Conservation (phyloP, 2,888 invertebrate genomes). For the Oscheius sp. region DNA sequence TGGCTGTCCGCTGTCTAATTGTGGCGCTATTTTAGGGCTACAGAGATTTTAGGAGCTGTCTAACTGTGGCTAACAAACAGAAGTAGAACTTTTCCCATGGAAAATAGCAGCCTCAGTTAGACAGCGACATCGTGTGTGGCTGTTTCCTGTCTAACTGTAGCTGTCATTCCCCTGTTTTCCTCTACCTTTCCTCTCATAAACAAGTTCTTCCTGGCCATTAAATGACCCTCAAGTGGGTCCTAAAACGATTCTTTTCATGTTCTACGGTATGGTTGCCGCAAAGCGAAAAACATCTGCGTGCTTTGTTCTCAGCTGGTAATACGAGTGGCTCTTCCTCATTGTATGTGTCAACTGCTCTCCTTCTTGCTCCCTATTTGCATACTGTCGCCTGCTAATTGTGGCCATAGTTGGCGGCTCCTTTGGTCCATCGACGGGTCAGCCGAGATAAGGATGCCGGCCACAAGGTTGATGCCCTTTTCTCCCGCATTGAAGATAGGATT, state of each 20-base stretch:
- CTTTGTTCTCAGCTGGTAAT: slow-evolving; percentile 1
- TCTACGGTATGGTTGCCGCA: neutral
- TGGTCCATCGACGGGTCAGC: slow-evolving; percentile 25
- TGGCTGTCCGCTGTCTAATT: neutral
- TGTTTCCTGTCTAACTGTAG: neutral
- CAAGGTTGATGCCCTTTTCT: slow-evolving; percentile 16
- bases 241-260: neutral
- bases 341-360: too few species aligned
- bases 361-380: slow-evolving; percentile 23
- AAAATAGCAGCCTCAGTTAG: too few species aligned
- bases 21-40: too few species aligned
- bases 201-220: neutral
- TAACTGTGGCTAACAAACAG: too few species aligned
- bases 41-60: too few species aligned
- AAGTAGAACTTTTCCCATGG: too few species aligned
- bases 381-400: slow-evolving; percentile 36
- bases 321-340: neutral
- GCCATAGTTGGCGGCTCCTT: slow-evolving; percentile 25
- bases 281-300: neutral
- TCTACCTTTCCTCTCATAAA: too few species aligned
- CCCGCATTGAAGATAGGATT: too few species aligned
- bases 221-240: neutral
- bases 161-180: neutral
- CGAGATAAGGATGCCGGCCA: slow-evolving; percentile 6
- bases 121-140: too few species aligned